Evolutionary conservation across 1,140 invertebrate genomes (phyloP).

Genomic region (Ips typographus): DNA sequence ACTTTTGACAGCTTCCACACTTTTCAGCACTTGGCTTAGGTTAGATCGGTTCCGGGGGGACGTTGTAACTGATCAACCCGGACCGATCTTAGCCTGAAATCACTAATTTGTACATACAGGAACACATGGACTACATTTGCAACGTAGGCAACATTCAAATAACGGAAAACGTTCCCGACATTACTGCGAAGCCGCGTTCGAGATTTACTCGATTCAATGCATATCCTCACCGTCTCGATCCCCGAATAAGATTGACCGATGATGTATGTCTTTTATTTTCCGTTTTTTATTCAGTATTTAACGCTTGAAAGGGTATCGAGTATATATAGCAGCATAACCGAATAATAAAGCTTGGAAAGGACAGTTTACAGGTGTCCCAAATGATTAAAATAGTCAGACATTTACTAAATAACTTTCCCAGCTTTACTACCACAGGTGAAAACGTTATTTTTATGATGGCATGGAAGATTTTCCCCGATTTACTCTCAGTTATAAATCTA

Average conservation of each 20-base stretch:
- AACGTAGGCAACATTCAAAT: conserved; percentile 42
- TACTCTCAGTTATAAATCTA: too few species aligned
- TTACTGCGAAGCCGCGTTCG: conserved; percentile 3
- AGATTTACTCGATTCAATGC: conserved; percentile 8
- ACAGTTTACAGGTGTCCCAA: too few species aligned
- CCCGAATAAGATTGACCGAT: not conserved
- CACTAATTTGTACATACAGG: conserved; percentile 33
- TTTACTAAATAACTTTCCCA: too few species aligned
- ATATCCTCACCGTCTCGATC: conserved; percentile 19
- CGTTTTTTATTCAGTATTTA: conserved; percentile 11
- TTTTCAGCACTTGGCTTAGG: conserved; percentile 21
- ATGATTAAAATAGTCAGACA: too few species aligned
- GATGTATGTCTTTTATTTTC: conserved; percentile 22
- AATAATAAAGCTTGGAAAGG: too few species aligned
- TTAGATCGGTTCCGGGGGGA: not conserved
- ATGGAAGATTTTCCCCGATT: too few species aligned
- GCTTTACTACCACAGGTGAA: too few species aligned
- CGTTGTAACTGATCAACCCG: not conserved
- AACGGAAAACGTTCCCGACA: conserved; percentile 34
- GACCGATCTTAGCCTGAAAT: conserved; percentile 1
- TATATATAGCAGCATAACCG: conserved; percentile 1
- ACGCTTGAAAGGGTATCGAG: not conserved
- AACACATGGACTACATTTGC: conserved; percentile 47
- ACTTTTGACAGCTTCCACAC: conserved; percentile 1
- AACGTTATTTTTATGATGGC: too few species aligned